phyloP scores from a whole-genome alignment of 2,888 invertebrate species.

The Hololepta plana region DNA sequence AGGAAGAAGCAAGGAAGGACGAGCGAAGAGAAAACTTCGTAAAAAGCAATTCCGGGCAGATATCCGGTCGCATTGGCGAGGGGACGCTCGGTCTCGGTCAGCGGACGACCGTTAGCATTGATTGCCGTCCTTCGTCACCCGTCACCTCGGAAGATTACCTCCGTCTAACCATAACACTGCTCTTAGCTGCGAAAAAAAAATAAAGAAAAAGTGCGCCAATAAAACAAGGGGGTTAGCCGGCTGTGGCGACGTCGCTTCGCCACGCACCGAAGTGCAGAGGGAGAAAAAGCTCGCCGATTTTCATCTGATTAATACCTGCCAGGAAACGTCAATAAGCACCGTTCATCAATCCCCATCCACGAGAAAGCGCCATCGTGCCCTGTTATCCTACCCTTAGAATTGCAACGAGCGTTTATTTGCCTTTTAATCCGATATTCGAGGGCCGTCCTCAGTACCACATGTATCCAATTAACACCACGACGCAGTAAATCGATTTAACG shows the following conservation, averaged over 20 bases:
- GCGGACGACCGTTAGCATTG: constrained; percentile 24
- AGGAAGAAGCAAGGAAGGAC: too few species aligned
- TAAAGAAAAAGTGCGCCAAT: constrained; percentile 26
- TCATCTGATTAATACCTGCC: constrained; percentile 27
- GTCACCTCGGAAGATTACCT: constrained; percentile 26
- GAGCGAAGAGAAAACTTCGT: too few species aligned
- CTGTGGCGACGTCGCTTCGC: constrained; percentile 17
- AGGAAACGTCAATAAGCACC: constrained; percentile 20
- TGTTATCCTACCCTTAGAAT: too few species aligned
- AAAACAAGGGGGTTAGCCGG: constrained; percentile 24
- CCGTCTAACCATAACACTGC: constrained; percentile 26
- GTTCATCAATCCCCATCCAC: constrained; percentile 17
- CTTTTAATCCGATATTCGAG: too few species aligned
- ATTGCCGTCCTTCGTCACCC: constrained; percentile 30
- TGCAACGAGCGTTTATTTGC: too few species aligned
- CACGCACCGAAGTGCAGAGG: constrained; percentile 15
- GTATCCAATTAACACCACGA: too few species aligned
- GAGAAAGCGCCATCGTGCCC: too few species aligned
- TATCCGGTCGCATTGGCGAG: not conserved
- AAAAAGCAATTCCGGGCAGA: too few species aligned
- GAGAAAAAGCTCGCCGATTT: constrained; percentile 23
- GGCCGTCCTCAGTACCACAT: too few species aligned
- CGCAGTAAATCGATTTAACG: too few species aligned
- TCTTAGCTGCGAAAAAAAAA: constrained; percentile 24
- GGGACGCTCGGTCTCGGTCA: constrained; percentile 14